Base-by-base conservation (phyloP, 2,113 vertebrate species). In the Camarhynchus parvulus region DNA sequence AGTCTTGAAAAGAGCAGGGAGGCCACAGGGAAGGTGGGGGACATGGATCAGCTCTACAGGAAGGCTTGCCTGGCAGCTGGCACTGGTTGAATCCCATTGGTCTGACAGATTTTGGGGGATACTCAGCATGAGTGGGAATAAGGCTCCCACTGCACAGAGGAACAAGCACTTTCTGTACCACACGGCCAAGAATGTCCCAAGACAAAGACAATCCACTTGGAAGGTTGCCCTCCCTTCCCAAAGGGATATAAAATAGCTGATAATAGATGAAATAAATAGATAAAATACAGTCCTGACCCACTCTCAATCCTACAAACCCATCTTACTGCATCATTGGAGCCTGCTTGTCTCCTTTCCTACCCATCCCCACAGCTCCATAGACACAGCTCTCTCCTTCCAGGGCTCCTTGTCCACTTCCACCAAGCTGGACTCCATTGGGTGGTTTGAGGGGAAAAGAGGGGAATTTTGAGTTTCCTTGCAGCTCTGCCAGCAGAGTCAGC, bases 91-190 rank as follows among this genome's bases (percentile, higher is more conserved):
- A 12, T 30, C 25, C 21, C 52, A 25, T 3, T 8, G 8, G 41
- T 72, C 78, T 75, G 37, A 7, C 16, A 30, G 30, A 33, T 6
- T 9, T 3, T 21, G 35, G 52, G 27, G 63, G 77, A 58, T 2
- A 53, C 4, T 35, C 70, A 21, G 35, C 10, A 30, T 0, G 0
- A 46, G n/a, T 0, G 4, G 49, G 41, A 16, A 11, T 11, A 7
- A 12, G 11, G n/a, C 14, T 83, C 37, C 28, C 13, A 3, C 13
- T 3, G 24, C 35, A 20, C 6, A 44, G 23, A 37, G 15, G 27
- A 84, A 25, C 1, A 3, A 58, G 15, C 6, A 2, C 37, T 53
- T 53, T 8, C 10, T 35, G 24, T 20, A 17, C 25, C 62, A 55
- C 24, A 4, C 0, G 1, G 17, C 55, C 62, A 53, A 33, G 20